A percentile compares a stretch with the other conserved stretches of the same genome.
Conservation (phyloP, 2,797 vertebrate species). For the Tarsius wallacei region DNA sequence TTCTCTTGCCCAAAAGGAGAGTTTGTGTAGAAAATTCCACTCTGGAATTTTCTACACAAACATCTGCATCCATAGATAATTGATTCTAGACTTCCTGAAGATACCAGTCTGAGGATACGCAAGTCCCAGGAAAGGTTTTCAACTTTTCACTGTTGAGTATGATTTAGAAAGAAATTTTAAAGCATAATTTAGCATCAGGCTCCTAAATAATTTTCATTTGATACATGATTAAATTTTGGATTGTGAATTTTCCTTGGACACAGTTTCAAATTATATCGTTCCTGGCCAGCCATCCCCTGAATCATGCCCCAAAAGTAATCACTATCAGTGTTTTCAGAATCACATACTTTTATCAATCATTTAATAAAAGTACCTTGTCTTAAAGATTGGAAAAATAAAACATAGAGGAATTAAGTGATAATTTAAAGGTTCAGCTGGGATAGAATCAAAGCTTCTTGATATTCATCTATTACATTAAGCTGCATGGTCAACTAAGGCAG, state of each 20-base stretch:
- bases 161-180: constrained; percentile 3
- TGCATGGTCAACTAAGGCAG: not conserved
- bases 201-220: constrained; percentile 46
- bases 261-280: not conserved
- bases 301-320: not conserved
- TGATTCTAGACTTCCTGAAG: not conserved
- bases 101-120: not conserved
- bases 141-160: not conserved
- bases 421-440: not conserved
- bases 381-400: not conserved
- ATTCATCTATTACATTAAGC: not conserved
- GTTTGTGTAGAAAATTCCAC: not conserved
- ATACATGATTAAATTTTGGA: not conserved
- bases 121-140: not conserved
- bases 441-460: not conserved
- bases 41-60: not conserved
- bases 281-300: not conserved
- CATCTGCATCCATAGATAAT: not conserved
- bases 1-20: not conserved
- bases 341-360: not conserved
- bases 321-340: not conserved
- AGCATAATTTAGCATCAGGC: not conserved
- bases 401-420: not conserved
- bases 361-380: not conserved
- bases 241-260: not conserved